A percentile compares a stretch with the other conserved stretches of the same genome.
These are phyloP conservation scores for Hydrochoerus hydrochaeris DNA, from an alignment of 2,113 vertebrate genomes.

Conservation along the genomic window DNA sequence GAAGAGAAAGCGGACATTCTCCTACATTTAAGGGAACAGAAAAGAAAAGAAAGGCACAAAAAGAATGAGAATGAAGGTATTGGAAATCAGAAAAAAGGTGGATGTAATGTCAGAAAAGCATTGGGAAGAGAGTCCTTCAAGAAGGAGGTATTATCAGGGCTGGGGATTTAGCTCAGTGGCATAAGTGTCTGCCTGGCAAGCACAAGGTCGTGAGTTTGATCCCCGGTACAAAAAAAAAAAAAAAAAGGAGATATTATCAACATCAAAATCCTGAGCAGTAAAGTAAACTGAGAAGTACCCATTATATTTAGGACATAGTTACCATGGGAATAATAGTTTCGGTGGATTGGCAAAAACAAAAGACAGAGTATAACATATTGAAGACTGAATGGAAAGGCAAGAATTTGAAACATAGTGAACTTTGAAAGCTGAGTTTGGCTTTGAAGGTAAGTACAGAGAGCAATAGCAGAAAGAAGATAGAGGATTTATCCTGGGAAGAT, in stretches of 20 bases:
- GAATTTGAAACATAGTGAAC: not conserved
- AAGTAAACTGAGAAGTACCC: not conserved
- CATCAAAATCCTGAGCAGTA: not conserved
- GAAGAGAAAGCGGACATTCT: not conserved
- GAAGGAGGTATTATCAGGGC: not conserved
- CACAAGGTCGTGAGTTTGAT: too few species aligned
- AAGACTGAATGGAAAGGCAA: not conserved
- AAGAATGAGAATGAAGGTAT: not conserved
- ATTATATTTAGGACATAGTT: conserved; percentile 1
- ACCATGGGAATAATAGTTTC: not conserved
- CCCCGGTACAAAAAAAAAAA: too few species aligned
- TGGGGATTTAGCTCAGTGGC: too few species aligned
- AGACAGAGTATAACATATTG: not conserved
- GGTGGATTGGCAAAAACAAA: not conserved
- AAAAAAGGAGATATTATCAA: not conserved
- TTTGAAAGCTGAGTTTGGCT: conserved; percentile 20
- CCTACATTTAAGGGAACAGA: not conserved
- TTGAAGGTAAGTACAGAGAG: not conserved
- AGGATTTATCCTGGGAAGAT: not conserved
- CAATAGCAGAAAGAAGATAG: not conserved
- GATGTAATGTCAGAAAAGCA: not conserved
- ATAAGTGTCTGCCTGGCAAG: too few species aligned
- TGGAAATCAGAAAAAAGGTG: conserved; percentile 12
- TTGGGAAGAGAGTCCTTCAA: conserved; percentile 19
- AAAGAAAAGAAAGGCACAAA: not conserved